phyloP scores from a whole-genome alignment of 2,797 vertebrate genomes.

The Vireo griseus region DNA sequence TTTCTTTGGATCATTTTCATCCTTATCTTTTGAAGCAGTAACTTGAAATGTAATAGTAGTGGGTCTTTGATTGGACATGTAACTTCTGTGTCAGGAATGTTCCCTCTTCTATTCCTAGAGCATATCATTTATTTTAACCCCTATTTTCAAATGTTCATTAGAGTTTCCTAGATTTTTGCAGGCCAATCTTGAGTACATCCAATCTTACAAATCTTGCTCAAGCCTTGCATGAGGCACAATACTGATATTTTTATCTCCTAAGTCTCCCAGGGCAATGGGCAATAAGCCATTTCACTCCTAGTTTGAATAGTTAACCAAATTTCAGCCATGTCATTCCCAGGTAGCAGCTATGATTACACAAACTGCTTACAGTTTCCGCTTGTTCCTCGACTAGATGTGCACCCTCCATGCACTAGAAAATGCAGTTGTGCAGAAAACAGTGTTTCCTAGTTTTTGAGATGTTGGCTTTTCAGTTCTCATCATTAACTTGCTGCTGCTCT shows the following conservation, averaged over 20 bases:
- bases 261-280: neutral
- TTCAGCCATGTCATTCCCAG: neutral
- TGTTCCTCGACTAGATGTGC: neutral
- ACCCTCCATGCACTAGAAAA: neutral
- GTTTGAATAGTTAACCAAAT: neutral
- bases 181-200: neutral
- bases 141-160: neutral
- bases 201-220: neutral
- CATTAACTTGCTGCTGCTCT: neutral
- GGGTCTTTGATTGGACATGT: neutral
- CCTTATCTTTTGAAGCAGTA: neutral
- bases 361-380: neutral
- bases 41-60: neutral
- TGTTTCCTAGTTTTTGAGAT: neutral
- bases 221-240: neutral
- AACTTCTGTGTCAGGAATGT: neutral
- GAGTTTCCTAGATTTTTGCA: neutral
- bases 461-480: neutral
- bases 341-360: neutral
- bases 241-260: neutral
- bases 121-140: neutral
- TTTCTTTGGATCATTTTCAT: neutral
- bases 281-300: neutral
- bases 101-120: neutral
- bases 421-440: neutral